Conservation (phyloP, 2,113 vertebrate species). For the Sula dactylatra region DNA sequence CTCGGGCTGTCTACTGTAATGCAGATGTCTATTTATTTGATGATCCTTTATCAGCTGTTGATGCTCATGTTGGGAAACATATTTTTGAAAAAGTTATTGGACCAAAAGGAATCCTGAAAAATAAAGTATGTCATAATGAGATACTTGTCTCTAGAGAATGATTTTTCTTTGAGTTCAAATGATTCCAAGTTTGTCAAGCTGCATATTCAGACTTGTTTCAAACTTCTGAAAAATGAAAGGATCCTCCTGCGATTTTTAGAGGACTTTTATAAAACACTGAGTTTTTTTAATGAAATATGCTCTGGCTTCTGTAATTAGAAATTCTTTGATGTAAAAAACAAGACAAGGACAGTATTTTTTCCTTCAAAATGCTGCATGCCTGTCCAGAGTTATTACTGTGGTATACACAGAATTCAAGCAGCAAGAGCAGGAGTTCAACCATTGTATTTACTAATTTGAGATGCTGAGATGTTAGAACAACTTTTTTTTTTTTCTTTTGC, state of each 20-base stretch:
- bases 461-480: background rate
- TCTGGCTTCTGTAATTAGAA: background rate
- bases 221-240: background rate
- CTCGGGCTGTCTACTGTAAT: conserved; percentile 87
- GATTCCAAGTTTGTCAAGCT: background rate
- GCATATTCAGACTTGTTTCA: background rate
- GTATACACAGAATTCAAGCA: background rate
- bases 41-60: conserved; percentile 92
- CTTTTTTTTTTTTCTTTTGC: background rate
- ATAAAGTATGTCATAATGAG: conserved; percentile 75
- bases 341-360: background rate
- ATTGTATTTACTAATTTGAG: background rate
- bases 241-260: background rate
- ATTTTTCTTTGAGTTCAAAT: background rate
- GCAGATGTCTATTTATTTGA: conserved; percentile 87
- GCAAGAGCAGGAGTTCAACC: background rate
- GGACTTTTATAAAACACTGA: background rate
- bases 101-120: conserved; percentile 87
- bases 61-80: conserved; percentile 92
- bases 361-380: background rate
- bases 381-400: background rate
- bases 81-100: conserved; percentile 94
- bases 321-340: background rate
- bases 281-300: background rate
- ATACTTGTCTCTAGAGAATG: background rate